A percentile compares a stretch with the other conserved stretches of the same genome.
Conservation (phyloP, 2,113 vertebrate species). For the Podilymbus podiceps region DNA sequence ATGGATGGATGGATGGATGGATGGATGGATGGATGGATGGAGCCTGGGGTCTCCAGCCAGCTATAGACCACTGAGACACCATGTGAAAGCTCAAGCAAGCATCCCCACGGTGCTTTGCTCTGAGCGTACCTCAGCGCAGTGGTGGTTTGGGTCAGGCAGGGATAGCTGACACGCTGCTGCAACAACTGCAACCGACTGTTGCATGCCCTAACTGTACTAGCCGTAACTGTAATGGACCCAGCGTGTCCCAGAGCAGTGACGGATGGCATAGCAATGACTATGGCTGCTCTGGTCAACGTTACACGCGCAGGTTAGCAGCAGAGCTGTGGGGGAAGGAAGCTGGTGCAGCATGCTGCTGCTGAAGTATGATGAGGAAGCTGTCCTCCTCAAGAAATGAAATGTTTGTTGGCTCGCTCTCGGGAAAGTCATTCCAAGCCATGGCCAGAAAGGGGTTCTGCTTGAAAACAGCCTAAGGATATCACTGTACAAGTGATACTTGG, state of each 20-base stretch:
- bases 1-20: too few species aligned
- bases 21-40: background rate
- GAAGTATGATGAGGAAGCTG: background rate
- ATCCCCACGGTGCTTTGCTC: background rate
- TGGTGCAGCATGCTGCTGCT: background rate
- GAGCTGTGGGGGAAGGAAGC: background rate
- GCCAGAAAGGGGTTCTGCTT: background rate
- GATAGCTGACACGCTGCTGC: background rate
- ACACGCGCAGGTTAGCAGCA: fast-evolving
- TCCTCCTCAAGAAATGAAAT: background rate
- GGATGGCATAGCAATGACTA: background rate
- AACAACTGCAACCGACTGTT: background rate
- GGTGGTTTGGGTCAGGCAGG: background rate
- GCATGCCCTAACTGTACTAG: background rate
- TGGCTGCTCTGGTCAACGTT: background rate
- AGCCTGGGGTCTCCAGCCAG: background rate
- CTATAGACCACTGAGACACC: background rate
- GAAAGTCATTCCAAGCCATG: background rate
- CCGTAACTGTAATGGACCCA: background rate
- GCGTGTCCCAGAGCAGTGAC: fast-evolving
- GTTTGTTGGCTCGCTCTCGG: background rate
- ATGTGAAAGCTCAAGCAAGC: background rate
- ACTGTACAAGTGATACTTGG: background rate
- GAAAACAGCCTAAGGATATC: background rate
- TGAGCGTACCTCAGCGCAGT: background rate